Evolutionary conservation across 2,113 vertebrate genomes (phyloP), one percentile per base, ranked within the genome.

Genomic region (Rallus limicola): DNA sequence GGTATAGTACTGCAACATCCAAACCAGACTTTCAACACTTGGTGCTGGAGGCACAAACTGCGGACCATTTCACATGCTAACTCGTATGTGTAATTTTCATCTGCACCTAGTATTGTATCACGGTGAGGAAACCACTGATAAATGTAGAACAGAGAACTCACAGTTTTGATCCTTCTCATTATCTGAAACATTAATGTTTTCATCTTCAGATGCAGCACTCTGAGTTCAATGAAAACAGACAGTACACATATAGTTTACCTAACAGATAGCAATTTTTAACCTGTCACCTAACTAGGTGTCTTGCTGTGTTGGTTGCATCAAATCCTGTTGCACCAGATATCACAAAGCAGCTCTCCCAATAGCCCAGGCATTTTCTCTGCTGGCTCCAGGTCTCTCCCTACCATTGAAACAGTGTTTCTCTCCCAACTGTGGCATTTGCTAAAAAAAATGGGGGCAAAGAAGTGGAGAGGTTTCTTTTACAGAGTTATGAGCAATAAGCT

Each of bases 21-120:
- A 75, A 85, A 68, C 8, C 11, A 79, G 50, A 55, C 20, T 68
- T 59, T 8, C 6, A 90, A 26, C 8, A 48, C 34, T 13, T 68
- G 28, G 23, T n/a, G 36, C 21, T 36, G 46, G 42, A 78, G 60
- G 31, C 33, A 48, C n/a, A 3, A 65, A 44, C 25, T 63, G 19
- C 0, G 0, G 23, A 36, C 21, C 33, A 76, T 56, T 86, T 46
- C 20, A 85, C 0, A 0, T 34, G 25, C 19, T 64, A 84, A 55
- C 2, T 46, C 2, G 13, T 14, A n/a, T 2, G 3, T 71, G 10
- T 21, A 56, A 52, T 42, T 82, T 72, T 71, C 48, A 68, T 67
- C 34, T 76, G 6, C 16, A 80, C 38, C 69, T 65, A 48, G 23
- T 26, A 33, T 4, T 55, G 9, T 38, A 46, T 23, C 29, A 71